Evolutionary conservation across 2,888 invertebrate genomes (phyloP), one percentile per base, ranked within the genome.

Genomic region (Apotomis turbidana): DNA sequence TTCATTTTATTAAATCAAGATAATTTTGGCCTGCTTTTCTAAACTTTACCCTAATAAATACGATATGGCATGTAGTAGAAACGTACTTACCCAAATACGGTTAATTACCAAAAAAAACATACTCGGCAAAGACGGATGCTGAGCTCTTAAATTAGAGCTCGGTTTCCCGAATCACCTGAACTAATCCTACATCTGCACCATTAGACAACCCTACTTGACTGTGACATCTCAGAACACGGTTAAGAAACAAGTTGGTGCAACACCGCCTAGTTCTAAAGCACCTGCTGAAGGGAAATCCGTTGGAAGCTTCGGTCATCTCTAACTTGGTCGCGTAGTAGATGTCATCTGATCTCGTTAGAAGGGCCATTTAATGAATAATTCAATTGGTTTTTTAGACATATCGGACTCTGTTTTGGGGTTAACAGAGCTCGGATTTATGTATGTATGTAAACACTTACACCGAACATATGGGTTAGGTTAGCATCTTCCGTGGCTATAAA

Each of bases 321-420:
- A 61, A 74, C 59, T 63, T 64, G 51, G 73, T 41, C 70, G 74
- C 15, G 55, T 76, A 57, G 52, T 60, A 60, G 13, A 52, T 73
- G 64, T 70, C 75, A 70, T 69, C 68, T 70, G 76, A 70, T 76
- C 76, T 77, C 74, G 73, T 75, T 75, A 54, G 68, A 76, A 77
- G 78, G 77, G 77, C 76, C 74, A 74, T 70, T 68, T 61, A 68
- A 75, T 81, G 80, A 78, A 80, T 80, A 70, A 81, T 80, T 78
- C 79, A 81, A 76, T 72, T 74, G 71, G 73, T 70, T 76, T 78
- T 78, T 77, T 77, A 76, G 74, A 76, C 67, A 69, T 76, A 74
- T 78, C 79, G 78, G 77, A 77, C 76, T 76, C 57, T 71, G 76
- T 78, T 79, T 79, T 78, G 76, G 79, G 79, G 78, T 78, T 78